A percentile compares a stretch with the other conserved stretches of the same genome.
Conservation (phyloP, 2,888 invertebrate genomes). For the Ichneumoninae sp. region DNA sequence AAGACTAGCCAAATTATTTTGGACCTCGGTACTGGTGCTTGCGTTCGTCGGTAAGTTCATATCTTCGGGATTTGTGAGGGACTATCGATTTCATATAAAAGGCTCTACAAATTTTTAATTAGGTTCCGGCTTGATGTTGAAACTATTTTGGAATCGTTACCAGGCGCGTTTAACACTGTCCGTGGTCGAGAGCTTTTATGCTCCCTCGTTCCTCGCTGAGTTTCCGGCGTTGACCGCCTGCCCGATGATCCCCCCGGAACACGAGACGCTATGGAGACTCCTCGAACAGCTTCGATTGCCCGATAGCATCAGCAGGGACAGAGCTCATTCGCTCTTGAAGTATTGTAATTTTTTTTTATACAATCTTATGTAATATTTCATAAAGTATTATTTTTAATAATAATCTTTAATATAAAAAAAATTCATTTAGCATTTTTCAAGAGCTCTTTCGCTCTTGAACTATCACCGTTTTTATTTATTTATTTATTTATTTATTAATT, state of each 20-base stretch:
- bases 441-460: constrained; percentile 18
- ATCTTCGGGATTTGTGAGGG: neutral
- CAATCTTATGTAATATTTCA: neutral
- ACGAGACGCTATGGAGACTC: neutral
- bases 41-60: constrained; percentile 27
- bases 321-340: constrained; percentile 25
- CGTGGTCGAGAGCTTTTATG: constrained; percentile 23
- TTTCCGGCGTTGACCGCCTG: constrained; percentile 41
- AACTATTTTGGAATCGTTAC: constrained; percentile 44
- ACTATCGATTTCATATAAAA: neutral
- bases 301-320: constrained; percentile 7
- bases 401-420: neutral
- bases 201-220: constrained; percentile 1
- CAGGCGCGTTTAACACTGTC: constrained; percentile 11
- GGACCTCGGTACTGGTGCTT: constrained; percentile 20
- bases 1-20: constrained; percentile 12
- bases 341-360: neutral
- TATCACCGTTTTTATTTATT: neutral
- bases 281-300: constrained; percentile 25
- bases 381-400: neutral
- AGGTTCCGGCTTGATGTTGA: constrained; percentile 24
- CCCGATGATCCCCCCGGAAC: constrained; percentile 25
- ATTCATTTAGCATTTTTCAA: neutral
- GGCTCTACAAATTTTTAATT: neutral
- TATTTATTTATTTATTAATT: too few species aligned